phyloP scores from a whole-genome alignment of 1,140 invertebrate species.

The Drosophila varians region DNA sequence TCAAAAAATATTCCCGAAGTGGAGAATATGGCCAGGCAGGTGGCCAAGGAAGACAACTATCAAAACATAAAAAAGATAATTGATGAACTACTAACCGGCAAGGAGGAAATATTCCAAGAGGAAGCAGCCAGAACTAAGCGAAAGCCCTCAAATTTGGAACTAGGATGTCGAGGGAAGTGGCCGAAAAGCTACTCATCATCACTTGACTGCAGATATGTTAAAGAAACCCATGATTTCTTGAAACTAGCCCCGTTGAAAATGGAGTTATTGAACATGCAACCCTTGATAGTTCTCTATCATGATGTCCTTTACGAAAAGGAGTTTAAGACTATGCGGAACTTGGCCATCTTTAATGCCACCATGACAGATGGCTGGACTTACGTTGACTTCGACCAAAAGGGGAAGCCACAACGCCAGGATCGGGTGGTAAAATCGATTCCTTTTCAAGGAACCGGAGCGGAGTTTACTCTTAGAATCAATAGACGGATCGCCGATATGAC shows the following conservation, averaged over 20 bases:
- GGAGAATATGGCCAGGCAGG: conserved; percentile 7
- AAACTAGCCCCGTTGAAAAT: conserved; percentile 47
- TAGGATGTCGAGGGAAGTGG: conserved; percentile 46
- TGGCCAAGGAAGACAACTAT: conserved; percentile 12
- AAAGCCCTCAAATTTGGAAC: conserved; percentile 18
- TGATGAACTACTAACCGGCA: conserved; percentile 33
- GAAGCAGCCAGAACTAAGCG: conserved; percentile 13
- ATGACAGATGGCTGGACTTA: conserved; percentile 30
- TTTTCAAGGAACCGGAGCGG: not conserved
- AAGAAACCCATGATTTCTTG: conserved; percentile 12
- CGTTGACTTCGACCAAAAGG: conserved; percentile 85
- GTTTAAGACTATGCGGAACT: conserved; percentile 7
- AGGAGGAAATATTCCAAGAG: conserved; percentile 41
- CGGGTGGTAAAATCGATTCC: conserved; percentile 10
- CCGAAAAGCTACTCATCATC: not conserved
- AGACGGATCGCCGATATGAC: conserved; percentile 27
- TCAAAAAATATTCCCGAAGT: not conserved
- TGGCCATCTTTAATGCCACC: conserved; percentile 13
- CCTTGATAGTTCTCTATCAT: conserved; percentile 33
- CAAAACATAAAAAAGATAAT: conserved; percentile 19
- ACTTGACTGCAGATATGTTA: conserved; percentile 29
- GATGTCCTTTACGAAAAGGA: conserved; percentile 42
- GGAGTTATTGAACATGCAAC: conserved; percentile 28
- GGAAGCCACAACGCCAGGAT: conserved; percentile 82
- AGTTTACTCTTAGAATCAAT: conserved; percentile 3